Conservation (phyloP, 2,797 vertebrate genomes). For the Centropyge bicolor region DNA sequence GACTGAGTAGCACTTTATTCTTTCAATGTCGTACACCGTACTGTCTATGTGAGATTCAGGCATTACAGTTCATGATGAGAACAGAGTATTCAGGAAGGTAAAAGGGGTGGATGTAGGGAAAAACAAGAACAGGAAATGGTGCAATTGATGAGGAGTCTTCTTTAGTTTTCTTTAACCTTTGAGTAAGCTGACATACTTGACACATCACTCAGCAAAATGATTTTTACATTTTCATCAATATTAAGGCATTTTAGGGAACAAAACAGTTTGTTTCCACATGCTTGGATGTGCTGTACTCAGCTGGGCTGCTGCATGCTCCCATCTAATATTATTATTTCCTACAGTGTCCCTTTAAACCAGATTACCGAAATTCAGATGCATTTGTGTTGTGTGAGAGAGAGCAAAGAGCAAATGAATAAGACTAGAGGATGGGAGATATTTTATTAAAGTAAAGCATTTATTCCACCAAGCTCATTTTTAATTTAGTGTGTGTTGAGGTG, state of each 20-base stretch:
- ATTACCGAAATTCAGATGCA: slow-evolving; percentile 15
- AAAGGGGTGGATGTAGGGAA: neutral
- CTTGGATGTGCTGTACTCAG: slow-evolving; percentile 1
- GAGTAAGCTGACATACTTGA: neutral
- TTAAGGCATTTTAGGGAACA: neutral
- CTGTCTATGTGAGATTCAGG: neutral
- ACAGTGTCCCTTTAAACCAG: slow-evolving; percentile 21
- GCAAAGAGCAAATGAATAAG: neutral
- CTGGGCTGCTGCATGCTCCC: slow-evolving; percentile 25
- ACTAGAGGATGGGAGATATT: neutral
- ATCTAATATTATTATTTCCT: slow-evolving; percentile 1
- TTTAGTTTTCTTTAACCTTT: neutral
- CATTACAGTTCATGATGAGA: neutral
- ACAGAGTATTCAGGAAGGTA: neutral
- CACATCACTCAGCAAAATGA: neutral
- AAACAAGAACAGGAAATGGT: neutral
- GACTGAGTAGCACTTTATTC: neutral
- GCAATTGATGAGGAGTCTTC: neutral
- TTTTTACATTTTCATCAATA: neutral
- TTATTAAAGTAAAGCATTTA: slow-evolving; percentile 23
- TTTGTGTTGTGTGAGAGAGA: slow-evolving; percentile 20
- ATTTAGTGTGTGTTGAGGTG: neutral
- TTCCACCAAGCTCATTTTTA: neutral
- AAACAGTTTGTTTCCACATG: neutral
- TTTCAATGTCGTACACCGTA: neutral